Base-by-base conservation (phyloP, 2,888 invertebrate species). In the Meteorus cinctellus region DNA sequence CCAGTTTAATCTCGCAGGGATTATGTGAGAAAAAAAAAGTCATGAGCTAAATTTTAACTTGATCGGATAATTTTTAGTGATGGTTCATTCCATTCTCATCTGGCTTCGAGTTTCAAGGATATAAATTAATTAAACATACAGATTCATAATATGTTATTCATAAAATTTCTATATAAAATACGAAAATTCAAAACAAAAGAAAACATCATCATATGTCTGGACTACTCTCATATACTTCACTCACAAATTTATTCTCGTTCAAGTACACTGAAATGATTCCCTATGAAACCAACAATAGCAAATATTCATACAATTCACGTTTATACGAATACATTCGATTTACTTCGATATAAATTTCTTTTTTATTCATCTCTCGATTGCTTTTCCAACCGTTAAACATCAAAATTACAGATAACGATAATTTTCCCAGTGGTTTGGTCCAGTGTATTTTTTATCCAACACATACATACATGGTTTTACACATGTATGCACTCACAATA, bases 371-470 rank as follows among this genome's bases (percentile, higher is more conserved):
- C 14, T 29, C 29, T 55, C n/a, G 12, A 29, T 29, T 29, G 62
- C 62, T 29, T 62, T 29, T 62, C 14, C 62, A 62, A 62, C 62
- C 29, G 16, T 62, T n/a, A 19, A 65, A 65, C 34, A 65, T 19
- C n/a, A 65, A 36, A 65, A 36, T n/a, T 62, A 65, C 12, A 36
- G 36, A 65, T 34, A 41, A 62, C 34, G 62, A 71, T 62, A 69
- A 69, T 69, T 69, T 59, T 48, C 69, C 59, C 34, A 59, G 34
- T 59, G n/a, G 48, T 69, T 69, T 69, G 10, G 59, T 51, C 31
- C 48, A 59, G 5, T 24, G 16, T 19, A 19, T 34, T 48, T 41
- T 59, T 75, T 75, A 75, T 75, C 66, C 55, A 29, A 36, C 70
- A n/a, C 8, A 60, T 76, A 34, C 24, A 71, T 12, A 8, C 41